These are phyloP conservation scores for Cryptus armator DNA, from an alignment of 2,888 invertebrate genomes.

Conservation along the genomic window DNA sequence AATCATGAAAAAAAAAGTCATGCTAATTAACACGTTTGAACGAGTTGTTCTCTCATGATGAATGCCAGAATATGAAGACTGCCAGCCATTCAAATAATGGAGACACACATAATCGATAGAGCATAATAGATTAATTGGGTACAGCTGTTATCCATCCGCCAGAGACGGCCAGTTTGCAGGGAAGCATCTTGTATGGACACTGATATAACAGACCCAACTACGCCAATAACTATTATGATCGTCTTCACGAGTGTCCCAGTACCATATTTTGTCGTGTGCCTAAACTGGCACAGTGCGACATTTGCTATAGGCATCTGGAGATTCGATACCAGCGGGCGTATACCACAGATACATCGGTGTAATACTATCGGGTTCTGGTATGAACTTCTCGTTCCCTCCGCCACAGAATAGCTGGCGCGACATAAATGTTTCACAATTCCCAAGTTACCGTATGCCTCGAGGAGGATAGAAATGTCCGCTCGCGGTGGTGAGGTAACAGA, in stretches of 20 bases:
- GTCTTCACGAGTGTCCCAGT: constrained; percentile 6
- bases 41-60: too few relatives aligned
- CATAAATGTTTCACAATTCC: constrained; percentile 66
- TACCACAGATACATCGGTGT: constrained; percentile 37
- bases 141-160: neutral
- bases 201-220: neutral
- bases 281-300: constrained; percentile 9
- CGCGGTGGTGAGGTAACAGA: constrained; percentile 23
- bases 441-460: constrained; percentile 9
- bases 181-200: neutral
- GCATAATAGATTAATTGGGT: neutral
- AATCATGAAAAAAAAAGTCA: too few relatives aligned
- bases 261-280: neutral
- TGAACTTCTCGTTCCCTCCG: neutral
- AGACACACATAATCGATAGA: neutral
- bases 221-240: constrained; percentile 4
- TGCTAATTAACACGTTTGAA: too few relatives aligned
- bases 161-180: neutral
- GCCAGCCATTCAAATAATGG: too few relatives aligned
- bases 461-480: neutral
- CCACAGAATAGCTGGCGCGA: constrained; percentile 8
- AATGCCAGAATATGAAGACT: too few relatives aligned
- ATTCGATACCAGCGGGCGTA: constrained; percentile 27
- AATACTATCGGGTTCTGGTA: constrained; percentile 2
- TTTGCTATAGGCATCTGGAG: neutral